Evolutionary conservation across 2,113 vertebrate genomes (phyloP).

Genomic region (Petromus typicus): DNA sequence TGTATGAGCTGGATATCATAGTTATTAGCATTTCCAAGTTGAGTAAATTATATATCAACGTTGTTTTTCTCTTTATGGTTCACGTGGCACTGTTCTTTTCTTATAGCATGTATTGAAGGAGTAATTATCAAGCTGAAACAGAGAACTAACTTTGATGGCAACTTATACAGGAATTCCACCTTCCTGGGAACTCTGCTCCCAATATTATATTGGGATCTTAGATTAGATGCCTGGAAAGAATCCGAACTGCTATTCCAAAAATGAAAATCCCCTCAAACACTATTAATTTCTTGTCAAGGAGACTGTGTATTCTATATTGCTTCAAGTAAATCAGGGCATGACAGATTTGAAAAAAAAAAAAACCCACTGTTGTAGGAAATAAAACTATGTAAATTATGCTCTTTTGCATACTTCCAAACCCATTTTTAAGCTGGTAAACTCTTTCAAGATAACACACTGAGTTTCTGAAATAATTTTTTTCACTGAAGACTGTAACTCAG

Average conservation of each 20-base stretch:
- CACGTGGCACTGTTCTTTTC: neutral
- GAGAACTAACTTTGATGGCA: neutral
- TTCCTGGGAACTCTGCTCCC: neutral
- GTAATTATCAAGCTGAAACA: neutral
- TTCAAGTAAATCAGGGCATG: constrained; percentile 12
- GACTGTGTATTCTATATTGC: neutral
- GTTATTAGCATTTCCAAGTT: neutral
- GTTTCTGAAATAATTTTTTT: constrained; percentile 54
- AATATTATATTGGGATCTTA: neutral
- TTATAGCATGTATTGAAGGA: neutral
- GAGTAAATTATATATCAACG: neutral
- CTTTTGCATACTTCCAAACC: constrained; percentile 6
- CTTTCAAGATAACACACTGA: constrained; percentile 38
- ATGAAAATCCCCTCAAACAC: constrained; percentile 4
- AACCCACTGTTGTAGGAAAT: neutral
- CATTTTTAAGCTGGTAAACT: constrained; percentile 55
- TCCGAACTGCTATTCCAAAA: neutral
- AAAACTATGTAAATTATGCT: constrained; percentile 29
- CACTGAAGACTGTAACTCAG: neutral
- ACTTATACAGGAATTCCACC: neutral
- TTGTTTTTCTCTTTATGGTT: neutral
- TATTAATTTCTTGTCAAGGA: constrained; percentile 42
- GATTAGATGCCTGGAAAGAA: constrained; percentile 28
- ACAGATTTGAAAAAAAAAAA: constrained; percentile 20
- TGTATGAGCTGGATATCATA: neutral